Conservation (phyloP, 2,113 vertebrate genomes). For the Galemys pyrenaicus region DNA sequence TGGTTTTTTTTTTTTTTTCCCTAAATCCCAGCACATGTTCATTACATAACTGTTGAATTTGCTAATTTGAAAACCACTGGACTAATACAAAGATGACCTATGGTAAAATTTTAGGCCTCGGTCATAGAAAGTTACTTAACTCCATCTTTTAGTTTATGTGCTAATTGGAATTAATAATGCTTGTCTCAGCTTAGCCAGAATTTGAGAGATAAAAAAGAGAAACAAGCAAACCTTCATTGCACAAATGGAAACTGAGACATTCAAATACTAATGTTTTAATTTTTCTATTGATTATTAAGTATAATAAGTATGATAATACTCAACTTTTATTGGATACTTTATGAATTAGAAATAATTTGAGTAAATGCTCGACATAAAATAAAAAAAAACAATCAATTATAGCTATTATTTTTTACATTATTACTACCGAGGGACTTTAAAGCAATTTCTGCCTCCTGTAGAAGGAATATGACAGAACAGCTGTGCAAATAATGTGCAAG, state of each 20-base stretch:
- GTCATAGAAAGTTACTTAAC: not conserved
- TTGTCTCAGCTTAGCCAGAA: not conserved
- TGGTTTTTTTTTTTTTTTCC: not conserved
- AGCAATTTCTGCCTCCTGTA: constrained; percentile 32
- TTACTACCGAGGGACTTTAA: constrained; percentile 12
- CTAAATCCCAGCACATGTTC: no score
- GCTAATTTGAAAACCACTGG: not conserved
- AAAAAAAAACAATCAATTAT: constrained; percentile 2
- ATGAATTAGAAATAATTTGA: constrained; percentile 17
- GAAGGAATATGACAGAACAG: constrained; percentile 39
- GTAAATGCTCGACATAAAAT: constrained; percentile 3
- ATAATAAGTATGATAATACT: not conserved
- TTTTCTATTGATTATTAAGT: not conserved
- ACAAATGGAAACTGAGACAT: not conserved
- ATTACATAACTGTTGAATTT: no score
- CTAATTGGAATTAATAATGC: not conserved
- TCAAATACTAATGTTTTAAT: not conserved
- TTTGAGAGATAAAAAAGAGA: not conserved
- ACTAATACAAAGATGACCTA: not conserved
- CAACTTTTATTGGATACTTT: not conserved
- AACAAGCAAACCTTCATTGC: not conserved
- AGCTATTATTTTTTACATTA: constrained; percentile 35
- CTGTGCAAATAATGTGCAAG: constrained; percentile 59
- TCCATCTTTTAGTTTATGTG: not conserved
- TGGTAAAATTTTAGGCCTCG: not conserved